These are phyloP conservation scores for Zapus hudsonius DNA, from an alignment of 2,113 vertebrate species.

Conservation along the genomic window DNA sequence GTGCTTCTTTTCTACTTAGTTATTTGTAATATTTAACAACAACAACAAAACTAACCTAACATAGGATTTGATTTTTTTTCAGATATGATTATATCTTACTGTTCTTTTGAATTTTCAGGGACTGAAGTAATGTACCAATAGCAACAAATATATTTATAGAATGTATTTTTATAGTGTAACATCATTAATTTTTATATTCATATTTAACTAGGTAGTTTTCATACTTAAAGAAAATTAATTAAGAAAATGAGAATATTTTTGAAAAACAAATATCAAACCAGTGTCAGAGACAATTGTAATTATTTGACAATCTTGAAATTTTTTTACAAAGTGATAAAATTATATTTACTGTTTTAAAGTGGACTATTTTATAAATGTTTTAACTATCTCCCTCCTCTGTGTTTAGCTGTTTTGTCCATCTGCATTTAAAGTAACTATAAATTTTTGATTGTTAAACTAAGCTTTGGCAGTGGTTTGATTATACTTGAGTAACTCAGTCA, in stretches of 20 bases:
- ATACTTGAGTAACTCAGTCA: background rate
- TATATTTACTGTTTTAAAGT: constrained; percentile 11
- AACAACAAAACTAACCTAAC: background rate
- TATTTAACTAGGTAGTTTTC: background rate
- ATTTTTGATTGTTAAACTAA: constrained; percentile 27
- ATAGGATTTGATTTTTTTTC: background rate
- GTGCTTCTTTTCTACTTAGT: background rate
- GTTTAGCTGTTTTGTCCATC: background rate
- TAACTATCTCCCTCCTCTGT: background rate
- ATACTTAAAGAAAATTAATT: constrained; percentile 3
- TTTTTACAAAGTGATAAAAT: constrained; percentile 8
- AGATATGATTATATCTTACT: background rate
- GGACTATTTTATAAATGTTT: background rate
- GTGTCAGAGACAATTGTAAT: background rate
- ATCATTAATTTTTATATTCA: constrained; percentile 32
- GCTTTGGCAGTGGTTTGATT: background rate
- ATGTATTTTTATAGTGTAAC: background rate
- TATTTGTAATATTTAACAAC: constrained; percentile 11
- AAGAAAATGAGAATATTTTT: constrained; percentile 3
- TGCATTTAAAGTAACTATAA: constrained; percentile 8
- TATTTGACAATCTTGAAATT: constrained; percentile 28
- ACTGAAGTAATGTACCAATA: background rate
- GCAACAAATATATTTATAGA: background rate
- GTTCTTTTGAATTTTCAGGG: background rate
- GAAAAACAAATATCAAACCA: background rate